phyloP scores from a whole-genome alignment of 30 jellyfish, hydroid and myxozoan species.

The Turritopsis rubra region DNA sequence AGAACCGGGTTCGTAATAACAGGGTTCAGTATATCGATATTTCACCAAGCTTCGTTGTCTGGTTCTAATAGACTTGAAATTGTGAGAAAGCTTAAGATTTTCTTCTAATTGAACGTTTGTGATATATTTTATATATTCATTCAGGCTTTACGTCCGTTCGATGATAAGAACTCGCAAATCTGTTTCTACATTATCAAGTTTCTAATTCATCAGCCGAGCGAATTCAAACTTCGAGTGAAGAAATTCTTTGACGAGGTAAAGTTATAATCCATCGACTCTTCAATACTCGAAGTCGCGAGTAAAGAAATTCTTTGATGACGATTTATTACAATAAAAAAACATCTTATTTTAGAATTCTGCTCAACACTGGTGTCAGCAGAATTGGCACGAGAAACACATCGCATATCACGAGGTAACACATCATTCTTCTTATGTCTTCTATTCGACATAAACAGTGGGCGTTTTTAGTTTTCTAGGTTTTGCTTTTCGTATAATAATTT shows the following conservation, averaged over 20 bases:
- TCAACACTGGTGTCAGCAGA: conserved; percentile 62
- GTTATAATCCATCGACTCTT: neutral
- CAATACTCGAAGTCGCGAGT: too few species aligned
- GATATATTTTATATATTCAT: too few species aligned
- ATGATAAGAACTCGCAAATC: conserved; percentile 80
- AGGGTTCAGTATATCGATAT: too few species aligned
- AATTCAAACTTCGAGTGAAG: conserved; percentile 59
- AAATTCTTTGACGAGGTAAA: conserved; percentile 77
- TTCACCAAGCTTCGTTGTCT: too few species aligned
- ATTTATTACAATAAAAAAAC: neutral
- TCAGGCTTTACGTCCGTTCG: conserved; percentile 86
- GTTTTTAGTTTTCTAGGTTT: neutral
- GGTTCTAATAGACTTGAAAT: too few species aligned
- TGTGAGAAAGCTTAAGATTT: too few species aligned
- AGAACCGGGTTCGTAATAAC: too few species aligned
- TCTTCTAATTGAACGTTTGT: too few species aligned
- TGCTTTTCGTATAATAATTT: neutral
- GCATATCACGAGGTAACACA: conserved; percentile 59
- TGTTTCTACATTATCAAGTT: conserved; percentile 70
- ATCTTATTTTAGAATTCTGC: conserved; percentile 41
- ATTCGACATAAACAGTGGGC: too few species aligned
- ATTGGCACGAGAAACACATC: conserved; percentile 62
- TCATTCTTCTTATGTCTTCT: too few species aligned
- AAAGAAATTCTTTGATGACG: too few species aligned
- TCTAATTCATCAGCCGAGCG: conserved; percentile 53